A percentile compares a stretch with the other conserved stretches of the same genome.
Conservation (phyloP, 2,888 invertebrate species). For the Patella caerulea region DNA sequence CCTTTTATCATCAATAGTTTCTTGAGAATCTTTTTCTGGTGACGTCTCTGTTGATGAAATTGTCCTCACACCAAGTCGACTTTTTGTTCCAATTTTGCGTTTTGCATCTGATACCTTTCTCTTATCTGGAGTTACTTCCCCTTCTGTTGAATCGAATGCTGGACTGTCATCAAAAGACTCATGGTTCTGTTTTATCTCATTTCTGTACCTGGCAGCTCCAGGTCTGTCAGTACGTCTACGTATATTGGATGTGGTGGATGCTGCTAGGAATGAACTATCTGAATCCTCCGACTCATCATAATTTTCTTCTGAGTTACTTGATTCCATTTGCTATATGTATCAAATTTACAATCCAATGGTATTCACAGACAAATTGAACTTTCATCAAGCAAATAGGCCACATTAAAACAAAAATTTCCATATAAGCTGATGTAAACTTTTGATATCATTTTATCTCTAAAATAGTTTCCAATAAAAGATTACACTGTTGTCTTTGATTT, state of each 20-base stretch:
- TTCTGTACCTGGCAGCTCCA: constrained; percentile 36
- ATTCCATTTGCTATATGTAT: too few species aligned
- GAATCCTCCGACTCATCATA: neutral
- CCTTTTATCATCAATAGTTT: constrained; percentile 27
- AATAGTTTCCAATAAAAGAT: too few species aligned
- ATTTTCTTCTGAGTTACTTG: too few species aligned
- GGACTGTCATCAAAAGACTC: neutral
- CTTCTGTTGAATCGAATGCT: constrained; percentile 13
- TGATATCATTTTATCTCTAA: too few species aligned
- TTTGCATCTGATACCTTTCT: constrained; percentile 23
- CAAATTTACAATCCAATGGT: too few species aligned
- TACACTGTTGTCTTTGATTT: too few species aligned
- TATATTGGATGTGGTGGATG: neutral
- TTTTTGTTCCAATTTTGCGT: constrained; percentile 36
- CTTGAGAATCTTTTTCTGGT: constrained; percentile 20
- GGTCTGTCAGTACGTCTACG: constrained; percentile 36
- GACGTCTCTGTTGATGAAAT: constrained; percentile 20
- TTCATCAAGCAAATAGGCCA: too few species aligned
- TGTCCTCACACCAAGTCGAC: constrained; percentile 30
- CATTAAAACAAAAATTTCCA: too few species aligned
- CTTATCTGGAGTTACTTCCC: neutral
- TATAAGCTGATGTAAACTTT: too few species aligned
- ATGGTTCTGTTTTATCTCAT: neutral
- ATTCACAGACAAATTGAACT: too few species aligned
- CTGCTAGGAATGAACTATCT: constrained; percentile 22